Percentiles rank a stretch among this genome's conserved stretches.
phyloP scores from a whole-genome alignment of 2,113 vertebrate species.

The Mesitornis unicolor region DNA sequence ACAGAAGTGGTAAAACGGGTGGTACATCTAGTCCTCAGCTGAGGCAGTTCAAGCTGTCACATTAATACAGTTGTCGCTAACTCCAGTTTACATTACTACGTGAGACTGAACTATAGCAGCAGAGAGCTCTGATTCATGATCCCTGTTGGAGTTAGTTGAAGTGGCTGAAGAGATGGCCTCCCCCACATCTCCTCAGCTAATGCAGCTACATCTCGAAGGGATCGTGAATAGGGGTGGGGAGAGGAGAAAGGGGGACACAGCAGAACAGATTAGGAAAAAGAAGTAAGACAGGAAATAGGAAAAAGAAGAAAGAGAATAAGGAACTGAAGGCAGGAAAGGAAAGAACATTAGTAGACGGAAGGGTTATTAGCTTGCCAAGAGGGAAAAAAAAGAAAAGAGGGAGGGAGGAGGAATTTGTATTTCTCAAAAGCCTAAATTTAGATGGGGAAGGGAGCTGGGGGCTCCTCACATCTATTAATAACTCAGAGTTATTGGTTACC shows the following conservation, averaged over 20 bases:
- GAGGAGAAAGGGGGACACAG: too few species aligned
- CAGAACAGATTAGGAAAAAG: neutral
- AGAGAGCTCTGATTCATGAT: neutral
- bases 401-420: neutral
- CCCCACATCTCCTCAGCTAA: neutral
- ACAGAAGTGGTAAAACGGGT: neutral
- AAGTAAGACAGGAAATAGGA: neutral
- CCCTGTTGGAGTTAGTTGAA: neutral
- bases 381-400: rapidly evolving
- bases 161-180: neutral
- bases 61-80: neutral
- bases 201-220: neutral
- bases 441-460: neutral
- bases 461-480: neutral
- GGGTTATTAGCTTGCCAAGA: neutral
- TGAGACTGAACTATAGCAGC: neutral
- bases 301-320: neutral
- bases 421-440: neutral
- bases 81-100: neutral
- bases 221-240: neutral
- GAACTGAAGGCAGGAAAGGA: neutral
- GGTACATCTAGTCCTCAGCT: neutral
- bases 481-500: neutral
- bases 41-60: neutral
- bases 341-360: neutral